Percentiles rank a stretch among this genome's conserved stretches.
Conservation (phyloP, 2,888 invertebrate species). For the Lumbricus terrestris region DNA sequence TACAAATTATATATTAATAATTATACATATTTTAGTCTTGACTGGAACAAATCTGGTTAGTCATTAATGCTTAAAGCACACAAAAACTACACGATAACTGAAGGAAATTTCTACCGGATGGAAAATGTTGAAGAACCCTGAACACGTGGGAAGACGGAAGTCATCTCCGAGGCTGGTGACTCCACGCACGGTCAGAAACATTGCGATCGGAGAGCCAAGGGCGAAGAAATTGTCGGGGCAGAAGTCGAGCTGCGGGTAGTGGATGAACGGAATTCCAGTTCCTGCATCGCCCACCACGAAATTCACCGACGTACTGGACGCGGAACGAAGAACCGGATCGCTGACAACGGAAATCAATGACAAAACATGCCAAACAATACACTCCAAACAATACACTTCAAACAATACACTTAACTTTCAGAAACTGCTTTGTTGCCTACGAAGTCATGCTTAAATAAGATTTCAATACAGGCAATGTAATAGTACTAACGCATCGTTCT, state of each 20-base stretch:
- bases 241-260: conserved; percentile 79
- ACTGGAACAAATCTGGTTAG: neutral
- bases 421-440: neutral
- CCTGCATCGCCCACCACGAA: conserved; percentile 59
- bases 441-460: neutral
- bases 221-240: conserved; percentile 82
- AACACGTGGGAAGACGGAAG: conserved; percentile 85
- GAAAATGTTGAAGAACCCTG: conserved; percentile 90
- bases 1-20: neutral
- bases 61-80: neutral
- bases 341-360: neutral
- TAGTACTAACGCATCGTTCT: too few relatives aligned
- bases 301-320: conserved; percentile 39
- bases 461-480: neutral
- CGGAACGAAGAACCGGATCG: neutral
- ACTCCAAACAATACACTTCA: neutral
- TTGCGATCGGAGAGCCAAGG: conserved; percentile 87
- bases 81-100: neutral
- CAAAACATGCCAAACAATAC: neutral
- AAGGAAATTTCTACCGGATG: conserved; percentile 69
- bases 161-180: conserved; percentile 77
- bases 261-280: conserved; percentile 75
- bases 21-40: neutral
- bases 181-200: conserved; percentile 91
- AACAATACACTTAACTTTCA: neutral